Base-by-base conservation (phyloP, 2,113 vertebrate genomes). In the Pygoscelis antarcticus region DNA sequence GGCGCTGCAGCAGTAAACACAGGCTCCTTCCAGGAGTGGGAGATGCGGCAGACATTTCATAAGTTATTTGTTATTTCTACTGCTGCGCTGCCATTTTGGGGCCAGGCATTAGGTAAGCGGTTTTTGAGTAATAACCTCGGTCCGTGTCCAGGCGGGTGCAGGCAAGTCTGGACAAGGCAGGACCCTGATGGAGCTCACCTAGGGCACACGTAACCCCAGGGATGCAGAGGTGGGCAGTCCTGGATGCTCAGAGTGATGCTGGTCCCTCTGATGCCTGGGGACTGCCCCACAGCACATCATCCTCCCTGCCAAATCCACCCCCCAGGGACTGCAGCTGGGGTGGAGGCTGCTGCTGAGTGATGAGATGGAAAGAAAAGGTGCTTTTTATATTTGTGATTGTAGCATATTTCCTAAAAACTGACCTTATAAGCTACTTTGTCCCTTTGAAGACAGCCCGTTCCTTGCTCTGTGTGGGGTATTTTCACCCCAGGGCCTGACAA, bases 21-120 rank as follows among this genome's bases (percentile, higher is more conserved):
- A 42, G 44, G 25, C 88, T 95, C 14, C 68, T 89, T 93, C 71
- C 90, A 77, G 88, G 57, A 93, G 71, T 7, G 42, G 76, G 83
- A 88, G 82, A 83, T 78, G 70, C 10, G 0, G 88, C 71, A 83
- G 88, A 54, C 69, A 6, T 86, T 93, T 94, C 83, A 60, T 65
- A n/a, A 62, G n/a, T 95, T 89, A 91, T 90, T 94, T 95, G 86
- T 92, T 86, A 64, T 89, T 96, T 83, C 38, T 80, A 1, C 42
- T 3, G 25, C 76, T 85, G 79, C 0, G 2, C 79, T 97, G 85
- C 83, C 83, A 20, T 83, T 92, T 71, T 2, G 0, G 93, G 81
- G 44, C 77, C 81, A 89, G 83, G 58, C 49, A 8, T 83, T 61
- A 74, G 68, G 51, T 26, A 83, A 80, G 58, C 13, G 20, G 8